A percentile compares a stretch with the other conserved stretches of the same genome.
phyloP scores from a whole-genome alignment of 2,113 vertebrate species.

The Pachyramphus minor region DNA sequence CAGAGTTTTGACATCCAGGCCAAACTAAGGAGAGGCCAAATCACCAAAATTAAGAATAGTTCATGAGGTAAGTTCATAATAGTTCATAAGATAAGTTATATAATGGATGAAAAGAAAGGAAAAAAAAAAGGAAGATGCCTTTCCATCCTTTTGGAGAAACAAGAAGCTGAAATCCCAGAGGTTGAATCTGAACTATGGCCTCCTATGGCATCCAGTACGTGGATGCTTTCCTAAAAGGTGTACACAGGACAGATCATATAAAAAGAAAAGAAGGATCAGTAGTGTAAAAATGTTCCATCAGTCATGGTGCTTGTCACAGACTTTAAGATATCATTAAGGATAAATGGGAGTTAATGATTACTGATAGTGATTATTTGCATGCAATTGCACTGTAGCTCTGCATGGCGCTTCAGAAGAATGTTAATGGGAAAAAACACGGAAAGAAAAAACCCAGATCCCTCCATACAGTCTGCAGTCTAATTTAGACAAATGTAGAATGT shows the following conservation, averaged over 20 bases:
- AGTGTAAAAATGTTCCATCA: not conserved
- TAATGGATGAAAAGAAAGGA: not conserved
- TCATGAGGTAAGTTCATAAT: not conserved
- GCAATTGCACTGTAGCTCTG: not conserved
- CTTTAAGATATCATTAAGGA: constrained; percentile 11
- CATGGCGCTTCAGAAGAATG: not conserved
- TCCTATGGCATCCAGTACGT: not conserved
- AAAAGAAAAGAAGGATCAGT: not conserved
- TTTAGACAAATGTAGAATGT: not conserved
- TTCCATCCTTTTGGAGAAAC: not conserved
- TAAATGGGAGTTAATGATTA: constrained; percentile 10
- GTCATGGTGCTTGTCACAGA: not conserved
- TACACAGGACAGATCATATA: not conserved
- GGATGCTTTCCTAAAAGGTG: not conserved
- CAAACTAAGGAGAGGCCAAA: not conserved
- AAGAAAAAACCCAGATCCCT: not conserved
- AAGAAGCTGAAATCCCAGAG: not conserved
- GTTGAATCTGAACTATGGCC: not conserved
- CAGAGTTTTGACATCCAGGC: not conserved
- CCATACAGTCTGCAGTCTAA: not conserved
- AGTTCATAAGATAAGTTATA: not conserved
- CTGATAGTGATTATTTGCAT: not conserved
- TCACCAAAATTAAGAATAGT: not conserved
- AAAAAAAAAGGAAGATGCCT: accelerated
- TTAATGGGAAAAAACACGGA: not conserved